Evolutionary conservation across 2,113 vertebrate genomes (phyloP).

Genomic region (Nothocercus nigrocapillus): DNA sequence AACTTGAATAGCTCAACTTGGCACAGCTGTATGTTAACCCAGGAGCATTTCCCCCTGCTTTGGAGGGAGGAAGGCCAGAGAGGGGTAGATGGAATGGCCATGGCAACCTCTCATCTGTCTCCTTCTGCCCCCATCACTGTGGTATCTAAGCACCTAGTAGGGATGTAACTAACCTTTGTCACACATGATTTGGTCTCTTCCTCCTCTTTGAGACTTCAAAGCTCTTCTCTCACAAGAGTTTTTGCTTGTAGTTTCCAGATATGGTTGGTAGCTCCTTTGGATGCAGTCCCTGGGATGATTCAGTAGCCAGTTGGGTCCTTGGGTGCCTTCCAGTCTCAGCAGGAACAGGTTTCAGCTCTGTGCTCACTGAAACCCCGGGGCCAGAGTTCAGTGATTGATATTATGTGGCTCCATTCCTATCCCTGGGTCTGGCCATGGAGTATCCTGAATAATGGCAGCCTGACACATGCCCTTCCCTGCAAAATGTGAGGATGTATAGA

Average conservation of each 20-base stretch:
- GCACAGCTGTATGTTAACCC: too few species aligned
- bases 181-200: not conserved
- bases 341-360: not conserved
- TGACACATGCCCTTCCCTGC: not conserved
- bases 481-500: fast-evolving
- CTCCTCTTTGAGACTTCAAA: not conserved
- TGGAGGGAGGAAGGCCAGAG: not conserved
- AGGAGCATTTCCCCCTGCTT: too few species aligned
- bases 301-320: not conserved
- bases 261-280: not conserved
- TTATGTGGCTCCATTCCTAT: fast-evolving
- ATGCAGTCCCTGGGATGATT: not conserved
- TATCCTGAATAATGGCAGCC: not conserved
- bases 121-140: not conserved
- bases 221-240: not conserved
- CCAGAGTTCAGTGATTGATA: not conserved
- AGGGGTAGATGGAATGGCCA: not conserved
- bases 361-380: not conserved
- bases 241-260: not conserved
- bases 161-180: not conserved
- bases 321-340: not conserved
- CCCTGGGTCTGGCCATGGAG: not conserved
- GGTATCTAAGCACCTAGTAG: not conserved
- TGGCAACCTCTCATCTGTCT: too few species aligned
- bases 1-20: too few species aligned